Base-by-base conservation (phyloP, 2,797 vertebrate genomes). In the Lepus oiostolus region DNA sequence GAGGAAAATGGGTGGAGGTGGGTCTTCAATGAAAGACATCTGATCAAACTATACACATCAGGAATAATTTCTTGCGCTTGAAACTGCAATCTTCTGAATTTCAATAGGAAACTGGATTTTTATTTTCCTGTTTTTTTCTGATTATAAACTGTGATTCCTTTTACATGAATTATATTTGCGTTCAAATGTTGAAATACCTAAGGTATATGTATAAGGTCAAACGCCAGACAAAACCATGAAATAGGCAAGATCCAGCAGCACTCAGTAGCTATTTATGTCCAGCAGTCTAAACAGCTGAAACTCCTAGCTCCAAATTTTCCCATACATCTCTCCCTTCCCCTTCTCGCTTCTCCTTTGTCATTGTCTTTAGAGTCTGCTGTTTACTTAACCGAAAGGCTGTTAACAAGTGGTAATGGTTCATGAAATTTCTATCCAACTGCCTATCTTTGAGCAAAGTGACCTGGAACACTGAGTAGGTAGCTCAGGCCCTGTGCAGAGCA, bases 11-110 rank as follows among this genome's bases (percentile, higher is more conserved):
- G 38, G 21, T 74, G 14, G 50, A 22, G 26, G 5, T 58, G 0
- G 54, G 72, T 82, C 32, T 91, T 88, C n/a, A 16, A 7, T 83
- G 87, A 91, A 85, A 76, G n/a, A 77, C 24, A 85, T 88, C 12
- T 81, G 65, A 35, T 90, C 67, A 82, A 79, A 54, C 17, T 74
- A 4, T 30, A 32, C 65, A 42, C 6, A 50, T 62, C 10, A 63
- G 30, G n/a, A 87, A 91, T 76, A 85, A 65, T 85, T 83, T 1
- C 24, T 7, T 90, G 6, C 10, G 16, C 11, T 24, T 12, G 8
- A 85, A 93, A 75, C 72, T 72, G 7, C 24, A 82, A 60, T 17
- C 24, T 82, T 87, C 26, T 68, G 62, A 67, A 82, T 93, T 94
- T 92, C 24, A 91, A 10, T 42, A 65, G 52, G 16, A 81, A 89